Conservation (phyloP, 2,888 invertebrate genomes). For the Creontiades dilutus region DNA sequence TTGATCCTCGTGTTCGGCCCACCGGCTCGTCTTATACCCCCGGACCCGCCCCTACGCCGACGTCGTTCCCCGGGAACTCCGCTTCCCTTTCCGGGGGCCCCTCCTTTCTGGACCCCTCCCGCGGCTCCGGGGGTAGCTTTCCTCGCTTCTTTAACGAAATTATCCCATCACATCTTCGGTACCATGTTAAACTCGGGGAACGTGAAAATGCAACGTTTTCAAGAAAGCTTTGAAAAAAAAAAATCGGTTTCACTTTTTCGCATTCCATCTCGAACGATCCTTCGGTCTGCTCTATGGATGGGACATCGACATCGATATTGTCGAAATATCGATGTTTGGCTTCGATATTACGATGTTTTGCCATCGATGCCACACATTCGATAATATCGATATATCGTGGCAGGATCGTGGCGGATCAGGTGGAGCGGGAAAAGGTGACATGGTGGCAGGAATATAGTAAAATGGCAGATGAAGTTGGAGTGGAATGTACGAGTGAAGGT, state of each 20-base stretch:
- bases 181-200: slow-evolving; percentile 10
- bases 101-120: not conserved
- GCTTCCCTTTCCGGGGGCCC: not conserved
- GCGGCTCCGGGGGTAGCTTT: not conserved
- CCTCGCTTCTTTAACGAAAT: not conserved
- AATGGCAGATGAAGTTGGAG: too few species aligned
- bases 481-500: too few species aligned
- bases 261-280: not conserved
- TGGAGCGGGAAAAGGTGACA: too few species aligned
- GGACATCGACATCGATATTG: too few species aligned
- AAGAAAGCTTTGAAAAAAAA: not conserved
- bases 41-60: not conserved
- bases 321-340: too few species aligned
- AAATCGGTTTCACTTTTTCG: slow-evolving; percentile 22
- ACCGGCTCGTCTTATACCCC: slow-evolving; percentile 37
- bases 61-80: not conserved
- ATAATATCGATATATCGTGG: too few species aligned
- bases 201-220: slow-evolving; percentile 33
- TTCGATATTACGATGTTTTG: too few species aligned
- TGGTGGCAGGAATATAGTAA: too few species aligned
- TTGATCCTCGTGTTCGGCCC: slow-evolving; percentile 34
- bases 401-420: too few species aligned
- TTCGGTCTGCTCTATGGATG: too few species aligned
- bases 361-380: too few species aligned
- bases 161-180: slow-evolving; percentile 23